phyloP scores from a whole-genome alignment of 2,113 vertebrate genomes.

The Coracopsis vasa region DNA sequence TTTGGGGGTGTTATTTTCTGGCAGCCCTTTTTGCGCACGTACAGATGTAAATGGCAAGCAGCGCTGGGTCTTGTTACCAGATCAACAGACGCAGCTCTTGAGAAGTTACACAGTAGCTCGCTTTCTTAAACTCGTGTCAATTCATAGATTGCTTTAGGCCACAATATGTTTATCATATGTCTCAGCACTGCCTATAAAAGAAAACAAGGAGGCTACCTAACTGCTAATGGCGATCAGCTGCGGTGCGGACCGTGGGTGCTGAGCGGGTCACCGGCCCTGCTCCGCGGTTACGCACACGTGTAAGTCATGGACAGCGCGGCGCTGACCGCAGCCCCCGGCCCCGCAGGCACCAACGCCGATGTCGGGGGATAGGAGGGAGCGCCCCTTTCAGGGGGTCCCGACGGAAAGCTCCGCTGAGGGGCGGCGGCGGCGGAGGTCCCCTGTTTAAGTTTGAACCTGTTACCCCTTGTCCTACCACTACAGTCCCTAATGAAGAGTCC shows the following conservation, averaged over 20 bases:
- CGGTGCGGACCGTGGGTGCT: not conserved
- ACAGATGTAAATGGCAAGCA: not conserved
- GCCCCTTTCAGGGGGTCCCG: not conserved
- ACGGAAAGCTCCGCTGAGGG: not conserved
- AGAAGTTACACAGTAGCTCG: not conserved
- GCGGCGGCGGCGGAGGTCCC: not conserved
- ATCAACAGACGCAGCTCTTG: not conserved
- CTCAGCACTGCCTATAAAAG: not conserved
- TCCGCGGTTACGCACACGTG: not conserved
- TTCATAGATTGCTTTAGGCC: not conserved
- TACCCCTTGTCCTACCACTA: no score
- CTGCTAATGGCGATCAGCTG: not conserved
- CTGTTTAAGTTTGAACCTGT: no score
- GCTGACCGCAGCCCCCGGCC: rapidly evolving
- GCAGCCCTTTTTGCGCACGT: rapidly evolving
- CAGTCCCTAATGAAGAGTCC: no score
- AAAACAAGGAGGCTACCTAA: not conserved
- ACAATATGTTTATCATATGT: not conserved
- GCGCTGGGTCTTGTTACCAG: rapidly evolving
- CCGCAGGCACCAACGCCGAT: not conserved
- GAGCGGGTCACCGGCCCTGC: not conserved
- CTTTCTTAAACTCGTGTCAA: not conserved
- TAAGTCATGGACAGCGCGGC: not conserved
- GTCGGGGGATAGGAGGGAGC: no score
- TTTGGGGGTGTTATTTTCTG: not conserved